These are phyloP conservation scores for Cistogaster globosa DNA, from an alignment of 2,888 invertebrate species.

Conservation along the genomic window DNA sequence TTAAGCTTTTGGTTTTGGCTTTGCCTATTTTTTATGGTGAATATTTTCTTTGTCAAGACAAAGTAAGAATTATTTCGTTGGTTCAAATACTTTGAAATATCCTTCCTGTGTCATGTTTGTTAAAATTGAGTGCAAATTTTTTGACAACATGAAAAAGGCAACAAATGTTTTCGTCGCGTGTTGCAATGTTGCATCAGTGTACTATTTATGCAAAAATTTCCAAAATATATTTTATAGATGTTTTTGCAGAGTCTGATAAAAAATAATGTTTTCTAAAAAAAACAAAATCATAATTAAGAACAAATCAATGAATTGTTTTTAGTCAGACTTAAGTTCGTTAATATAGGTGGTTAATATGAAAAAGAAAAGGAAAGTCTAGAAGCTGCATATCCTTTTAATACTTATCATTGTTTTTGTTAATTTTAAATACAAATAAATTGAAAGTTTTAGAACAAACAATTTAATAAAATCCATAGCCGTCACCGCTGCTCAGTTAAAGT, in stretches of 20 bases:
- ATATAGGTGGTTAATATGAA: no score
- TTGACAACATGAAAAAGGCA: slow-evolving; percentile 38
- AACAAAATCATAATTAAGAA: no score
- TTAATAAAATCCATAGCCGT: no score
- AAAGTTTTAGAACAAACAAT: no score
- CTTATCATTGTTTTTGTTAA: no score
- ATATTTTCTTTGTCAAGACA: no score
- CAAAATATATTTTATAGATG: slow-evolving; percentile 7
- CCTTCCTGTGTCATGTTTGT: slow-evolving; percentile 50
- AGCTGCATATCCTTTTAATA: no score
- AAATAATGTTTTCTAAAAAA: not conserved
- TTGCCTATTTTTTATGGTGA: not conserved
- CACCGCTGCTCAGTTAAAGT: no score
- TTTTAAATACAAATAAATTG: no score
- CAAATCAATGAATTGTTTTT: no score
- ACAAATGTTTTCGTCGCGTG: not conserved
- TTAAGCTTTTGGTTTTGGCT: not conserved
- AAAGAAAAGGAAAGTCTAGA: no score
- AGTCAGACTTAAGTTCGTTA: no score
- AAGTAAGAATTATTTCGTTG: not conserved
- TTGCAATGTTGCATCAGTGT: slow-evolving; percentile 19
- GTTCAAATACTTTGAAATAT: slow-evolving; percentile 50
- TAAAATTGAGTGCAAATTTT: slow-evolving; percentile 41
- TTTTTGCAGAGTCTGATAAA: not conserved
- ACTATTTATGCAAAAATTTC: slow-evolving; percentile 23